Percentiles rank a stretch among this genome's conserved stretches.
phyloP scores from a whole-genome alignment of 2,888 invertebrate species.

The Elmis aenea region DNA sequence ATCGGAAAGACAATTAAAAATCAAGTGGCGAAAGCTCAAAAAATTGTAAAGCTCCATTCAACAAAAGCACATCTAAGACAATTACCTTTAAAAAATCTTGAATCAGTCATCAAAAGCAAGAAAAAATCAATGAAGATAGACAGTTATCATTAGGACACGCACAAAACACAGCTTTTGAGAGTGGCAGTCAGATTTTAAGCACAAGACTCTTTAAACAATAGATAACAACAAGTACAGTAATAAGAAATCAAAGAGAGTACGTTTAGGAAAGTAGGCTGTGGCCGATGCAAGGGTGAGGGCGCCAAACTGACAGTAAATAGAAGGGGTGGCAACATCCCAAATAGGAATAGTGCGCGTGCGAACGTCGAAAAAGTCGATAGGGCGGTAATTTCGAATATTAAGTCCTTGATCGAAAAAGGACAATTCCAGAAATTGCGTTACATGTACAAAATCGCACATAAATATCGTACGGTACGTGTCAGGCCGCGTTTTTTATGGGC shows the following conservation, averaged over 20 bases:
- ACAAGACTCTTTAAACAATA: conserved; percentile 19
- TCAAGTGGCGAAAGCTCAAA: too few relatives aligned
- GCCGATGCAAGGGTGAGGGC: conserved; percentile 28
- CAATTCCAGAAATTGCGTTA: too few relatives aligned
- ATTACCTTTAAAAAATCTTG: conserved; percentile 25
- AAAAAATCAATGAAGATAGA: conserved; percentile 28
- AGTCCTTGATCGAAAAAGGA: too few relatives aligned
- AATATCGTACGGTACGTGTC: too few relatives aligned
- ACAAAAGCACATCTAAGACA: too few relatives aligned
- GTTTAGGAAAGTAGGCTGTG: conserved; percentile 27
- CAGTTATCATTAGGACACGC: conserved; percentile 21
- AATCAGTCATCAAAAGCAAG: conserved; percentile 25
- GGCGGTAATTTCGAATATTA: conserved; percentile 25
- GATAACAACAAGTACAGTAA: conserved; percentile 25
- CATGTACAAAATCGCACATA: too few relatives aligned
- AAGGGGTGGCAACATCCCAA: conserved; percentile 28
- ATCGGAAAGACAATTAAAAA: too few relatives aligned
- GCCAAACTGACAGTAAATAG: conserved; percentile 31
- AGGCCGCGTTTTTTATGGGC: too few relatives aligned
- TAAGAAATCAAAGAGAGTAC: conserved; percentile 27
- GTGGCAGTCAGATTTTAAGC: conserved; percentile 21
- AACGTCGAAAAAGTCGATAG: conserved; percentile 27
- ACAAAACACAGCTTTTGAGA: conserved; percentile 22
- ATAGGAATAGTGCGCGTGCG: conserved; percentile 23
- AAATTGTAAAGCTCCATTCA: too few relatives aligned